Conservation (phyloP, 1,140 invertebrate genomes). For the Conus betulinus region DNA sequence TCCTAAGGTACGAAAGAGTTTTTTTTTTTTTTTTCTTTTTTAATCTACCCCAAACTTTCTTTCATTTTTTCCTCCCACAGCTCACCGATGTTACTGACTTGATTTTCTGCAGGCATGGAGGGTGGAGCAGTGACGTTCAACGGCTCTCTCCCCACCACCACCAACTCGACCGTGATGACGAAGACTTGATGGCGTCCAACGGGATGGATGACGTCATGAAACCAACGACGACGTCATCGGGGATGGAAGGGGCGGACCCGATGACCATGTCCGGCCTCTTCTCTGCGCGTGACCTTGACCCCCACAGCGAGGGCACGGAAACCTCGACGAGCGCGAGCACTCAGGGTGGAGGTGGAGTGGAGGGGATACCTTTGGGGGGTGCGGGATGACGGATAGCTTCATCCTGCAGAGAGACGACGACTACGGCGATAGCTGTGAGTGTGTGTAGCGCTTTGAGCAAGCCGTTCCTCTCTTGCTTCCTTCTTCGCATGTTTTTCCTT, state of each 20-base stretch:
- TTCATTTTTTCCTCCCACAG: not conserved
- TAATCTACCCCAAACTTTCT: not conserved
- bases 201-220: constrained; percentile 12
- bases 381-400: constrained; percentile 37
- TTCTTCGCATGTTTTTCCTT: not conserved
- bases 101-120: not conserved
- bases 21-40: not conserved
- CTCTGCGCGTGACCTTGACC: constrained; percentile 30
- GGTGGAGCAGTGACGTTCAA: not conserved
- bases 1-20: too few relatives aligned
- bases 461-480: not conserved
- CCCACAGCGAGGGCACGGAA: constrained; percentile 12
- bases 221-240: not conserved
- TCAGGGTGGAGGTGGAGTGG: not conserved
- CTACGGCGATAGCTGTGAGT: not conserved
- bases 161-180: not conserved
- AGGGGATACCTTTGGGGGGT: constrained; percentile 18
- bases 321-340: not conserved
- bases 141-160: not conserved
- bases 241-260: not conserved
- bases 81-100: not conserved
- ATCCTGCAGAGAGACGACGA: constrained; percentile 19
- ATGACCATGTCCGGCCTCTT: constrained; percentile 36
- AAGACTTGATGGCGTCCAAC: not conserved
- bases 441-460: not conserved